phyloP scores from a whole-genome alignment of 2,888 invertebrate species.

The Cheilosia soror region DNA sequence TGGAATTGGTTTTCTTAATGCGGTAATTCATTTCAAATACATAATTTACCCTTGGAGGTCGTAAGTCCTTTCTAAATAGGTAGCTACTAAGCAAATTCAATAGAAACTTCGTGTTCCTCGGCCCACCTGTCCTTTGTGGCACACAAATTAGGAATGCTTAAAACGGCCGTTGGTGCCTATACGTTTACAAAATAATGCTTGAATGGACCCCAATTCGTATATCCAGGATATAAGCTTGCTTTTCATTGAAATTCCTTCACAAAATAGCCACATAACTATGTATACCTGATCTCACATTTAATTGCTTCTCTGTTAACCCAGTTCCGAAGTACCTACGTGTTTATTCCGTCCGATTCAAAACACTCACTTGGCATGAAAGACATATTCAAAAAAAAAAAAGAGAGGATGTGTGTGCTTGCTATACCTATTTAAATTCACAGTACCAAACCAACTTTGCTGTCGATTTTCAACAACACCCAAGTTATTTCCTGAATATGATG shows the following conservation, averaged over 20 bases:
- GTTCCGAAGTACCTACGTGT: slow-evolving; percentile 49
- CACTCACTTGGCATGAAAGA: slow-evolving; percentile 37
- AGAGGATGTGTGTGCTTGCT: slow-evolving; percentile 9
- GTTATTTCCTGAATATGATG: slow-evolving; percentile 60
- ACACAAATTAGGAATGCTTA: no score
- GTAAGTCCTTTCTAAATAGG: background rate
- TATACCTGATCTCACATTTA: slow-evolving; percentile 50
- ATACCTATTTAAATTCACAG: background rate
- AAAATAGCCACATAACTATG: slow-evolving; percentile 41
- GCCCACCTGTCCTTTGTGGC: no score
- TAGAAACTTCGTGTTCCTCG: background rate
- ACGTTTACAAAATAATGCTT: background rate
- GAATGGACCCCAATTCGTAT: slow-evolving; percentile 1
- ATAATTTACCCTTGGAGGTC: background rate
- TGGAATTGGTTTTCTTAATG: background rate
- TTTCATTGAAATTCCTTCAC: slow-evolving; percentile 59
- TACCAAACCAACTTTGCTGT: slow-evolving; percentile 2
- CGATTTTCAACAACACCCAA: slow-evolving; percentile 56
- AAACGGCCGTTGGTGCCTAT: no score
- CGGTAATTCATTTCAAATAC: background rate
- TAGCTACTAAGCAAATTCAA: background rate
- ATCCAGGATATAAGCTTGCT: no score
- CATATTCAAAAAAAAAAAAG: slow-evolving; percentile 18
- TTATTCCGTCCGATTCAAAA: slow-evolving; percentile 41
- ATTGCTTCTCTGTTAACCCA: slow-evolving; percentile 68